These are phyloP conservation scores for Uromys caudimaculatus DNA, from an alignment of 2,797 vertebrate genomes.

Conservation along the genomic window DNA sequence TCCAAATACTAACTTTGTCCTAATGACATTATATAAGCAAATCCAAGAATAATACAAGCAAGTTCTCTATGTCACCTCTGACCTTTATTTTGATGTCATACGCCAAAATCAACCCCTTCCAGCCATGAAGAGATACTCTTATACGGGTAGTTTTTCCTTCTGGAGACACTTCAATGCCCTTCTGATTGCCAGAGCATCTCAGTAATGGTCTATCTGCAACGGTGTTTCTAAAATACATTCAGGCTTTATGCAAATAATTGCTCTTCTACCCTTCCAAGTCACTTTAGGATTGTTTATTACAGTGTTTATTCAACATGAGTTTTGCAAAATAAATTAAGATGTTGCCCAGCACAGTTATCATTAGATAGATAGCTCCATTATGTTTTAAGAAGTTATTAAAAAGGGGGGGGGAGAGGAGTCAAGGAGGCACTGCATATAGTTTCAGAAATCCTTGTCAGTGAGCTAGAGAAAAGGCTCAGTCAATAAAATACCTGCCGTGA, in stretches of 20 bases:
- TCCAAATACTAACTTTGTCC: constrained; percentile 79
- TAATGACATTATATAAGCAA: constrained; percentile 83
- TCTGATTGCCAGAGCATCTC: constrained; percentile 63
- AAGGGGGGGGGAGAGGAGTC: not conserved
- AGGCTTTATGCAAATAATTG: constrained; percentile 9
- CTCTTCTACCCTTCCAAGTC: not conserved
- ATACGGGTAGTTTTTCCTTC: constrained; percentile 58
- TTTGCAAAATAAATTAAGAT: not conserved
- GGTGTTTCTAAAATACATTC: constrained; percentile 30
- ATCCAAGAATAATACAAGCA: constrained; percentile 82
- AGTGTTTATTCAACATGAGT: not conserved
- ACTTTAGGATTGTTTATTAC: not conserved
- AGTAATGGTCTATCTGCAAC: constrained; percentile 51
- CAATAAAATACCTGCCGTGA: not conserved
- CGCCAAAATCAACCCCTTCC: constrained; percentile 55
- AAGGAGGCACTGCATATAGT: not conserved
- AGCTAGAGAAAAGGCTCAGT: not conserved
- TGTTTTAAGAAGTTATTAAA: constrained; percentile 4
- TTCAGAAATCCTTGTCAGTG: not conserved
- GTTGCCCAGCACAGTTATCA: not conserved
- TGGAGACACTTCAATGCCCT: constrained; percentile 47
- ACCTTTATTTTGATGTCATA: constrained; percentile 79
- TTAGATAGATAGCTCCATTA: not conserved
- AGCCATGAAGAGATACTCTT: constrained; percentile 72
- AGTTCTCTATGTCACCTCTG: constrained; percentile 84